These are phyloP conservation scores for Siderastrea radians DNA, from an alignment of 92 coral and sea anemone genomes.

Conservation along the genomic window DNA sequence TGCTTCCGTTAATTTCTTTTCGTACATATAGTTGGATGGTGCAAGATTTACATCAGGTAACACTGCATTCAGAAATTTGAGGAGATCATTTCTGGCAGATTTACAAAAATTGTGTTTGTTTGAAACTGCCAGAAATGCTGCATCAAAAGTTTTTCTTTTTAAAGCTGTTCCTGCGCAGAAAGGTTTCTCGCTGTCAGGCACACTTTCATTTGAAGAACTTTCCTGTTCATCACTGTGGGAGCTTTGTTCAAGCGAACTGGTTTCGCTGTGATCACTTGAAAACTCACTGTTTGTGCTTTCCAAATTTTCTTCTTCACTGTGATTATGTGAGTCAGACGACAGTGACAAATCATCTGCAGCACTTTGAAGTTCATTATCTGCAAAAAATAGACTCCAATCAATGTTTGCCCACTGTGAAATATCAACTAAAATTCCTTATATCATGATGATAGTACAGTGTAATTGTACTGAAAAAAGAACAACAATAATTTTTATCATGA, in stretches of 20 bases:
- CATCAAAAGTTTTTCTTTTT: conserved; percentile 32
- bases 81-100: conserved; percentile 3
- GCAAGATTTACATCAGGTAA: conserved; percentile 10
- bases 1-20: conserved; percentile 1
- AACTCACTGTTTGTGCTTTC: too few relatives aligned
- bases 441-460: too few relatives aligned
- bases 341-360: too few relatives aligned
- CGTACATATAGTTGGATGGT: conserved; percentile 3
- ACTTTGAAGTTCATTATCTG: too few relatives aligned
- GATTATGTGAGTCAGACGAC: too few relatives aligned
- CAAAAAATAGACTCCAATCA: too few relatives aligned
- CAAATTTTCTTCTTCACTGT: too few relatives aligned
- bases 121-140: conserved; percentile 14
- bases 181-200: conserved; percentile 11
- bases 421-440: too few relatives aligned
- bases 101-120: conserved; percentile 41
- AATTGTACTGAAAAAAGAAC: too few relatives aligned
- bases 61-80: conserved; percentile 10
- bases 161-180: conserved; percentile 12
- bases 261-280: neutral
- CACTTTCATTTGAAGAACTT: neutral
- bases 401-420: too few relatives aligned
- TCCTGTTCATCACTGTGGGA: neutral
- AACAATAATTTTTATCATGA: too few relatives aligned
- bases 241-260: neutral